A percentile compares a stretch with the other conserved stretches of the same genome.
These are phyloP conservation scores for Poeciliopsis paucimaculata DNA, from an alignment of 2,797 vertebrate species.

Conservation along the genomic window DNA sequence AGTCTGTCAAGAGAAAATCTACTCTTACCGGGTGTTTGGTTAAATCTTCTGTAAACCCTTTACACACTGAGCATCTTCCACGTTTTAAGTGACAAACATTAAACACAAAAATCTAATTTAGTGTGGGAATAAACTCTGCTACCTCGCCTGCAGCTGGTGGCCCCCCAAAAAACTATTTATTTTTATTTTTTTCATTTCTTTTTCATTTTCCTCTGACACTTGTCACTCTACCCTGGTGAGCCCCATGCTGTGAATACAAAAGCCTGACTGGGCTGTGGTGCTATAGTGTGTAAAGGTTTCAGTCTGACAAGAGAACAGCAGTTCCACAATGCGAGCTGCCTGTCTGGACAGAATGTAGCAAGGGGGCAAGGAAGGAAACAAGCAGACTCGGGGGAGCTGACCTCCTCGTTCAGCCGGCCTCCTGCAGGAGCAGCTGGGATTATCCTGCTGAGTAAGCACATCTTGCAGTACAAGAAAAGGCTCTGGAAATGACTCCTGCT, in stretches of 20 bases:
- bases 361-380: constrained; percentile 53
- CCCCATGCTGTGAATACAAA: constrained; percentile 51
- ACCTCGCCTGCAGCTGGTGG: constrained; percentile 55
- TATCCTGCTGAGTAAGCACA: constrained; percentile 68
- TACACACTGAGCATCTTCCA: constrained; percentile 45
- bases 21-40: constrained; percentile 44
- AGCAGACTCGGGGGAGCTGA: constrained; percentile 68
- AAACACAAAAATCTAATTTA: constrained; percentile 35
- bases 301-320: constrained; percentile 71
- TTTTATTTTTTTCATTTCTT: neutral
- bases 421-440: constrained; percentile 70
- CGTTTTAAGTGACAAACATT: constrained; percentile 43
- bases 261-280: constrained; percentile 46
- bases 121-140: constrained; percentile 41
- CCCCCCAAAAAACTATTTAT: neutral
- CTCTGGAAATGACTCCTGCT: constrained; percentile 21
- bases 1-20: constrained; percentile 29
- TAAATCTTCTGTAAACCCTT: constrained; percentile 29
- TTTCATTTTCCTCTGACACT: constrained; percentile 38
- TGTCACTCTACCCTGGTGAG: constrained; percentile 54
- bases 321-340: constrained; percentile 60
- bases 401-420: constrained; percentile 68
- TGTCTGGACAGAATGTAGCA: constrained; percentile 57
- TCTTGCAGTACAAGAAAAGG: constrained; percentile 56
- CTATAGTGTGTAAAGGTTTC: constrained; percentile 63